A percentile compares a stretch with the other conserved stretches of the same genome.
Evolutionary conservation across 2,888 invertebrate species (phyloP).

Genomic region (Kryphioiulus occultus): DNA sequence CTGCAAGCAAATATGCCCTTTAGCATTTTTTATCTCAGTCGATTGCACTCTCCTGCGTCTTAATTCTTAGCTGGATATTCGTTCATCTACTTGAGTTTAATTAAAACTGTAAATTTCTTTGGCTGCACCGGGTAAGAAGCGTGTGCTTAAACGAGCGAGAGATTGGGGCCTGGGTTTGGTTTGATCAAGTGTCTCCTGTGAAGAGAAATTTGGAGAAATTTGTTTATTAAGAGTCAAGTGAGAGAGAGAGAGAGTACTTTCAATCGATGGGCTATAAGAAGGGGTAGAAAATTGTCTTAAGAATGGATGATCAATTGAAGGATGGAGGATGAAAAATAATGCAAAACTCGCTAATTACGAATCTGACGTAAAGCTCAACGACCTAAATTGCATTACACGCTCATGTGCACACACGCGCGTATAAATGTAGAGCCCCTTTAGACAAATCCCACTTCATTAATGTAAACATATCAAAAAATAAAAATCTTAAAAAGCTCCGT

Average conservation of each 20-base stretch:
- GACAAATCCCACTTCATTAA: not conserved
- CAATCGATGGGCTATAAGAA: not conserved
- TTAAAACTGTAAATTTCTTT: not conserved
- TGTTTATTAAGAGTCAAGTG: not conserved
- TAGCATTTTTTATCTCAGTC: not conserved
- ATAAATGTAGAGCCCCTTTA: not conserved
- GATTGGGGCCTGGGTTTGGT: not conserved
- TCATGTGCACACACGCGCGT: not conserved
- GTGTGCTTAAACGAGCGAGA: too few relatives aligned
- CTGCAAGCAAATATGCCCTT: not conserved
- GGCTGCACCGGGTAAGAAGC: not conserved
- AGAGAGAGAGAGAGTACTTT: not conserved
- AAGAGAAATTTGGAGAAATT: not conserved
- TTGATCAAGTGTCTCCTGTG: not conserved
- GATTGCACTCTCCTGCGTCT: not conserved
- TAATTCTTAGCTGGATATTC: not conserved
- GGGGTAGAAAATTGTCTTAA: not conserved
- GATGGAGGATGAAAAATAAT: slow-evolving; percentile 5
- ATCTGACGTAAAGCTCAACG: not conserved
- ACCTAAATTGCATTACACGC: not conserved
- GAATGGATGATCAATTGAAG: not conserved
- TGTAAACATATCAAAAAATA: not conserved
- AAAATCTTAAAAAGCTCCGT: not conserved
- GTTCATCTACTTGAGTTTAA: not conserved
- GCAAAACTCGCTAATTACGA: slow-evolving; percentile 5